Conservation (phyloP, 2,113 vertebrate genomes). For the Calidris pugnax region DNA sequence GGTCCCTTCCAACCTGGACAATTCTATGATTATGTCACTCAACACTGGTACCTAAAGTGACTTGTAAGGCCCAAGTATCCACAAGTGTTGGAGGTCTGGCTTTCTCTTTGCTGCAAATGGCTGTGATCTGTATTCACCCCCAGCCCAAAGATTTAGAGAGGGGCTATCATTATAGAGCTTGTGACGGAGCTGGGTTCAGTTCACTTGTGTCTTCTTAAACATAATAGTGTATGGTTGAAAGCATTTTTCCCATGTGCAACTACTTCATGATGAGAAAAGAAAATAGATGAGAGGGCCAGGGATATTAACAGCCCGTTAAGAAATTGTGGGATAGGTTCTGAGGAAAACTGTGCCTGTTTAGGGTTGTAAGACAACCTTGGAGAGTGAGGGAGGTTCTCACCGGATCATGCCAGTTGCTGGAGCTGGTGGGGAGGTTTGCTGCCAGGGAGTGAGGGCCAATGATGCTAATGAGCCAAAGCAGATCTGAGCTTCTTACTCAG, state of each 20-base stretch:
- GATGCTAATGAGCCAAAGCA: background rate
- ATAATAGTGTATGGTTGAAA: background rate
- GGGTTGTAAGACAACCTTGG: background rate
- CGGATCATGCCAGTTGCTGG: background rate
- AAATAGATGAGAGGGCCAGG: background rate
- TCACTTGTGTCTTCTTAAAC: background rate
- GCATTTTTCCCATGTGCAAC: fast-evolving
- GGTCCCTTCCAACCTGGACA: no score
- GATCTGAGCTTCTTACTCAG: background rate
- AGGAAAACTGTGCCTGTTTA: fast-evolving
- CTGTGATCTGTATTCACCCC: background rate
- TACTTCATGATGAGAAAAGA: background rate
- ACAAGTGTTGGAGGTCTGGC: background rate
- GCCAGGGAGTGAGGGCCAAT: background rate
- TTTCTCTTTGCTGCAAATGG: background rate
- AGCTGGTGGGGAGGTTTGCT: background rate
- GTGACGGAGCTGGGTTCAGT: background rate
- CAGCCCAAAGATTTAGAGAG: background rate
- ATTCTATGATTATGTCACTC: background rate
- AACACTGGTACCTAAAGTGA: background rate
- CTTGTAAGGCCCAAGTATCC: background rate
- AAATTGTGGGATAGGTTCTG: background rate
- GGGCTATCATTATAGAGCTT: fast-evolving
- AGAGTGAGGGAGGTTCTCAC: background rate
- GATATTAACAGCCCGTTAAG: background rate